Base-by-base conservation (phyloP, 1,140 invertebrate genomes). In the Lerema accius region DNA sequence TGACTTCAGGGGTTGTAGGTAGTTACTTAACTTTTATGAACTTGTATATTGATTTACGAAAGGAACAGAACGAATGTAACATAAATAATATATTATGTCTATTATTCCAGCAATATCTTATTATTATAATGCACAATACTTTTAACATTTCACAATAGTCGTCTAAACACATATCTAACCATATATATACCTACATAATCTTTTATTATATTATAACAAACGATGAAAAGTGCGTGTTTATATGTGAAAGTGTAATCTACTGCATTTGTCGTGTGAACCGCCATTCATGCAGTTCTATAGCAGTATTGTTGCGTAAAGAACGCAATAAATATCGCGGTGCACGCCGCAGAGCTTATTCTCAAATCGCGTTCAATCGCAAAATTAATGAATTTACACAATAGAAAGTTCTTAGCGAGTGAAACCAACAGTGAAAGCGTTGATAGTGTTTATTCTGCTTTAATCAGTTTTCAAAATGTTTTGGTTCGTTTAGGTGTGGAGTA, bases 301-400 rank as follows among this genome's bases (percentile, higher is more conserved):
- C 32, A 10, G 56, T 46, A 49, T 60, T 60, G 56, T 60, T 49
- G 40, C 16, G 32, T 32, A 39, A 59, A 51, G 26, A 48, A 49
- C 45, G 23, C 14, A 48, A 49, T 60, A 49, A 60, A 48, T 49
- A 49, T 60, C 19, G 32, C 26, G 49, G 40, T 26, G 23, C 11
- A 60, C 42, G 46, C 14, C 17, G 23, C 17, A 48, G 0, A 48
- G 56, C 23, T 60, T 49, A 49, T 26, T 49, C 51, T 43, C 19
- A 60, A 66, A 66, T 62, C 5, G 56, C 49, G 60, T 28, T 61
- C 28, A 28, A 50, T 46, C 53, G 65, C 62, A 62, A 78, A 77
- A 70, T 71, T 73, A 70, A 69, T 72, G 69, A 77, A 69, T 73
- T 74, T 70, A 63, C 55, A 55, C 69, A 66, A 71, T 80, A 71